Conservation (phyloP, 1,140 invertebrate genomes). For the Sitobion miscanthi region DNA sequence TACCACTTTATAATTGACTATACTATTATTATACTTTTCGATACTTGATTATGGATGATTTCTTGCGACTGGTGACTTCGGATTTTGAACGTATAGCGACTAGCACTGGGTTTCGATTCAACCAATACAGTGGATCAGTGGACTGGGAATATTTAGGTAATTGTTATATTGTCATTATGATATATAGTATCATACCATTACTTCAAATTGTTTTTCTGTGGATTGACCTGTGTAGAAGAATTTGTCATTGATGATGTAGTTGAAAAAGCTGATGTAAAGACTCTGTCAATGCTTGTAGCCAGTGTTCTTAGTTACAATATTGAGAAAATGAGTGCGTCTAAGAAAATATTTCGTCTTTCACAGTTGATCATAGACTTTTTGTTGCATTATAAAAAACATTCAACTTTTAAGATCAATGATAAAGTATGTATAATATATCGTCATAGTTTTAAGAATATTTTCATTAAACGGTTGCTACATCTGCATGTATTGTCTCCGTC, state of each 20-base stretch:
- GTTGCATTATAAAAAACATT: constrained; percentile 32
- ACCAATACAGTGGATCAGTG: constrained; percentile 5
- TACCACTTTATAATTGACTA: not conserved
- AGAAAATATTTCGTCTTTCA: constrained; percentile 38
- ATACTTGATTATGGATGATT: constrained; percentile 20
- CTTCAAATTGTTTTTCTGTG: not conserved
- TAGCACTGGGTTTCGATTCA: constrained; percentile 4
- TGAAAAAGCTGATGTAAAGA: constrained; percentile 24
- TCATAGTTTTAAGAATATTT: not conserved
- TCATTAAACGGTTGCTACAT: too few relatives aligned
- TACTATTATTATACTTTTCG: too few relatives aligned
- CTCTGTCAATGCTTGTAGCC: constrained; percentile 23
- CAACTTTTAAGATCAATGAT: not conserved
- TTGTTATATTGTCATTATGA: not conserved
- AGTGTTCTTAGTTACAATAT: constrained; percentile 41
- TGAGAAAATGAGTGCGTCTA: constrained; percentile 39
- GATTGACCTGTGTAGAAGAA: not conserved
- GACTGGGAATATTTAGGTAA: constrained; percentile 37
- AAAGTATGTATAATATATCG: not conserved
- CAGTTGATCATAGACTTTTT: constrained; percentile 45
- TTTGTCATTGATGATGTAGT: not conserved
- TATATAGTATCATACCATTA: not conserved
- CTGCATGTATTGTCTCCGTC: too few relatives aligned
- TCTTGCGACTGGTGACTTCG: not conserved
- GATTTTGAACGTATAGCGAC: constrained; percentile 6